Evolutionary conservation across 2,113 vertebrate genomes (phyloP).

Genomic region (Siphamia tubifer): DNA sequence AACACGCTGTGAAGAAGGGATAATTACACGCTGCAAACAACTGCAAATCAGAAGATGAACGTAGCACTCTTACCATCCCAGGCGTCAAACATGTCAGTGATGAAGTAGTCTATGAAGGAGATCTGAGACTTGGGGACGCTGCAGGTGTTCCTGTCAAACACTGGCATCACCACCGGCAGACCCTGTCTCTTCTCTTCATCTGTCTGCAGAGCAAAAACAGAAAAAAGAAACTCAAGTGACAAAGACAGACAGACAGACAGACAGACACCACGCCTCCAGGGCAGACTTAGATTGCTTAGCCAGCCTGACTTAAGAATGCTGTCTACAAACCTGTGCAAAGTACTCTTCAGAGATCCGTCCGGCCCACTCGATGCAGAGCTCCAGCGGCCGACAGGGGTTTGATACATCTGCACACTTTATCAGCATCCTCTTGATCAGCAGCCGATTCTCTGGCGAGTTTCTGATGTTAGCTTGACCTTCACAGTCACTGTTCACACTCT

Average conservation of each 20-base stretch:
- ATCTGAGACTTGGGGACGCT: slow-evolving; percentile 97
- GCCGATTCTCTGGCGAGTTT: slow-evolving; percentile 92
- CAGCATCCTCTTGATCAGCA: slow-evolving; percentile 95
- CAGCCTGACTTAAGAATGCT: too few species aligned
- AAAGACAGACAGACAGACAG: too few species aligned
- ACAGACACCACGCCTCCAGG: too few species aligned
- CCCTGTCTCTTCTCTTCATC: slow-evolving; percentile 96
- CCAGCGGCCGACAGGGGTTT: slow-evolving; percentile 92
- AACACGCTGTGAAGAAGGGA: too few species aligned
- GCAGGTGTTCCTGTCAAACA: slow-evolving; percentile 95
- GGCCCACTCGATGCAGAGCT: slow-evolving; percentile 95
- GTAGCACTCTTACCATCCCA: slow-evolving; percentile 94
- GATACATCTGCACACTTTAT: slow-evolving; percentile 97
- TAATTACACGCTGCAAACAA: too few species aligned
- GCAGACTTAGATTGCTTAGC: too few species aligned
- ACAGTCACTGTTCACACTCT: slow-evolving; percentile 84
- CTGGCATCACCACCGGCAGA: slow-evolving; percentile 96
- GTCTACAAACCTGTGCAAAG: slow-evolving; percentile 87
- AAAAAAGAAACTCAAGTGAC: neutral
- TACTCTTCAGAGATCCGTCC: slow-evolving; percentile 97
- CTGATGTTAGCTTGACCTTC: slow-evolving; percentile 82
- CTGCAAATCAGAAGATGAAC: too few species aligned
- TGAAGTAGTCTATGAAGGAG: slow-evolving; percentile 98
- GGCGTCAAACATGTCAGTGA: slow-evolving; percentile 96
- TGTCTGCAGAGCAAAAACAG: slow-evolving; percentile 80